Evolutionary conservation across 2,888 invertebrate species (phyloP), one percentile per base, ranked within the genome.

Genomic region (Nowickia ferox): DNA sequence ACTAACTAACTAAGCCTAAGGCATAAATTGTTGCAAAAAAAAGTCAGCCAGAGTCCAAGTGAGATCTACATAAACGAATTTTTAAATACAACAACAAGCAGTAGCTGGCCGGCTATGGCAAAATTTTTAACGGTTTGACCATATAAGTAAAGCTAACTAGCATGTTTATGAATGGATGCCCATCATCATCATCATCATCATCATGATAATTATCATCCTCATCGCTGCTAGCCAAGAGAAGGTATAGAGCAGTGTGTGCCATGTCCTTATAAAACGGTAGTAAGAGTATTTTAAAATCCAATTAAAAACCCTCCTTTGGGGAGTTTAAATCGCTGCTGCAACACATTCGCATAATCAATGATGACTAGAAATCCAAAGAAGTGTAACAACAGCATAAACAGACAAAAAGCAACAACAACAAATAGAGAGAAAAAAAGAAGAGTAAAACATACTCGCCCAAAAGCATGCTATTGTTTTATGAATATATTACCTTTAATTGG

Each of bases 271-370:
- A 30, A 57, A 78, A 76, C 22, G 59, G 59, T 22, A 68, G 87
- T 84, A 89, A 88, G 89, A 91, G 93, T 92, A 91, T 92, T 92
- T 92, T 92, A 92, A 93, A 92, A 93, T 92, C 93, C 92, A 93
- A 92, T 93, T 93, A 93, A 92, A 92, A 91, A 90, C 90, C 91
- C 90, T 77, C 61, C 91, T 89, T 89, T 89, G 89, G 90, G 90
- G 90, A 90, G 89, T 90, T 91, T 90, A 91, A 91, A 91, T 90
- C 91, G 90, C 89, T 90, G 88, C 68, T 61, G 53, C 11, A 42
- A 61, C 11, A 51, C 71, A 79, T 63, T 61, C 61, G 19, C n/a
- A 66, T 80, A 74, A 74, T 74, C 80, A 74, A 74, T 80, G 65
- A 48, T 30, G 65, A 42, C 44, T 51, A 40, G 22, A 74, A 76